Conservation (phyloP, 2,888 invertebrate genomes). For the Adelphocoris suturalis region DNA sequence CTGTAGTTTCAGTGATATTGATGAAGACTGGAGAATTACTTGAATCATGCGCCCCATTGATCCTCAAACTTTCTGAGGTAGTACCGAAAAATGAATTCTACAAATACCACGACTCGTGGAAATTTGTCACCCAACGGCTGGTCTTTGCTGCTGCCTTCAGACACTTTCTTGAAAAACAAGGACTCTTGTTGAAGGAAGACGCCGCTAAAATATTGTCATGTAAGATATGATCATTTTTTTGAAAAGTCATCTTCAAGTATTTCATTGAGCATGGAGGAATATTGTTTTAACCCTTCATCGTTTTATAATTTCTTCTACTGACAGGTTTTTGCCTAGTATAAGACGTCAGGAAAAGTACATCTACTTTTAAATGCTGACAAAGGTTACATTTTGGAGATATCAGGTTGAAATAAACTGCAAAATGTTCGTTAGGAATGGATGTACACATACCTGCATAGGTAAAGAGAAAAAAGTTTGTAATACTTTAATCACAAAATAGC, state of each 20-base stretch:
- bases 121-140: slow-evolving; percentile 88
- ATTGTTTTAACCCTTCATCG: background rate
- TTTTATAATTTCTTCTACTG: background rate
- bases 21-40: background rate
- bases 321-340: too few relatives aligned
- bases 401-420: too few relatives aligned
- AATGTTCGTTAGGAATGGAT: too few relatives aligned
- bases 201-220: slow-evolving; percentile 87
- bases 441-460: too few relatives aligned
- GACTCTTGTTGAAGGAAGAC: slow-evolving; percentile 86
- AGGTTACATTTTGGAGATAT: too few relatives aligned
- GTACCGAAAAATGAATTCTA: slow-evolving; percentile 90
- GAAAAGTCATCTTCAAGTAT: background rate
- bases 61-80: slow-evolving; percentile 83
- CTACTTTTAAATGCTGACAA: too few relatives aligned
- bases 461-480: too few relatives aligned
- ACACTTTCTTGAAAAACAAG: slow-evolving; percentile 89
- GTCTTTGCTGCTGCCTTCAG: slow-evolving; percentile 89
- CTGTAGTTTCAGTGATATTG: slow-evolving; percentile 11
- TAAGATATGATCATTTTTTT: slow-evolving; percentile 48
- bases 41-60: slow-evolving; percentile 83
- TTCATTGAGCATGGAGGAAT: too few relatives aligned
- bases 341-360: too few relatives aligned
- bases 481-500: too few relatives aligned
- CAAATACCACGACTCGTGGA: slow-evolving; percentile 93